These are phyloP conservation scores for Drosophila ambigua DNA, from an alignment of 1,140 invertebrate species.

Conservation along the genomic window DNA sequence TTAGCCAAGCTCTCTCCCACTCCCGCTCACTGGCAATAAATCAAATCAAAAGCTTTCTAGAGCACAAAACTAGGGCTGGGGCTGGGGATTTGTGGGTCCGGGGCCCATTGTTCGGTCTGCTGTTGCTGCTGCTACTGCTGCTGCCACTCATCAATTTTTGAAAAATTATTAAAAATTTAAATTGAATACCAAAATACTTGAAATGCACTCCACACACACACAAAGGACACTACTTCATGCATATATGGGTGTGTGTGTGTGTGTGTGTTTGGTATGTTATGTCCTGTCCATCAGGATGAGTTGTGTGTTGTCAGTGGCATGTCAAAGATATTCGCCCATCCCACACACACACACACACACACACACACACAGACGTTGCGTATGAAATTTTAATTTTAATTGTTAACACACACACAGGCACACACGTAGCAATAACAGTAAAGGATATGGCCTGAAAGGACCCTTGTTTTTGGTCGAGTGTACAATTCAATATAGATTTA, in stretches of 20 bases:
- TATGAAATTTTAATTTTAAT: conserved; percentile 81
- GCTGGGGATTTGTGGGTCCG: neutral
- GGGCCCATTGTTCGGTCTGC: conserved; percentile 35
- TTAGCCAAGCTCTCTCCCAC: conserved; percentile 1
- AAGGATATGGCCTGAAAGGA: conserved; percentile 5
- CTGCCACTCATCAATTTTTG: conserved; percentile 77
- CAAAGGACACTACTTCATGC: neutral
- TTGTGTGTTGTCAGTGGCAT: conserved; percentile 61
- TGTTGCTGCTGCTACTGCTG: no score
- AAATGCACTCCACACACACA: conserved; percentile 61
- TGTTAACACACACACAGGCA: conserved; percentile 47
- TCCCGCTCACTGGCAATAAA: conserved; percentile 61
- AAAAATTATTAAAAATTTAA: conserved; percentile 82
- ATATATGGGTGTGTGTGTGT: no score
- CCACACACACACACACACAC: conserved; percentile 41
- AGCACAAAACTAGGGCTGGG: neutral
- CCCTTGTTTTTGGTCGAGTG: conserved; percentile 32
- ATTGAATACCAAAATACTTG: conserved; percentile 77
- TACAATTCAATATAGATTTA: conserved; percentile 46
- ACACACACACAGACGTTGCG: conserved; percentile 22
- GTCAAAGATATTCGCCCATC: conserved; percentile 66
- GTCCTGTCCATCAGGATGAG: conserved; percentile 33
- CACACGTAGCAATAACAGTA: neutral
- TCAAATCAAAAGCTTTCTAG: conserved; percentile 61
- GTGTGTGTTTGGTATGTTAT: conserved; percentile 19